These are phyloP conservation scores for Erythrolamprus reginae DNA, from an alignment of 2,113 vertebrate genomes.

Conservation along the genomic window DNA sequence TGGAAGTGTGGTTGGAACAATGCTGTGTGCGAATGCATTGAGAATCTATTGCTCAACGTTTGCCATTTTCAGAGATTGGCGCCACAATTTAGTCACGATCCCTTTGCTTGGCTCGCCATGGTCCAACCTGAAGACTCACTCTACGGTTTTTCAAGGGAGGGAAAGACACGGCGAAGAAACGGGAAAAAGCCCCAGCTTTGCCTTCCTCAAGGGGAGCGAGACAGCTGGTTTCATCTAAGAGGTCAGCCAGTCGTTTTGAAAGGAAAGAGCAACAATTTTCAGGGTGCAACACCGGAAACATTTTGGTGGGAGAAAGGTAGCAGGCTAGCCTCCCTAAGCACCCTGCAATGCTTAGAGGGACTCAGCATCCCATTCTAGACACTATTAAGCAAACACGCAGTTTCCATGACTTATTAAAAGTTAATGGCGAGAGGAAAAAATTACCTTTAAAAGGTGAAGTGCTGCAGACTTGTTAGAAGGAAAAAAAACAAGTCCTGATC, in stretches of 20 bases:
- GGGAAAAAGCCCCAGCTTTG: neutral
- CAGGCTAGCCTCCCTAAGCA: constrained; percentile 25
- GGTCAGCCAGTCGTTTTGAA: neutral
- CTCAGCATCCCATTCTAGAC: constrained; percentile 55
- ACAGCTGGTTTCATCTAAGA: neutral
- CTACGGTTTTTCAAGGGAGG: neutral
- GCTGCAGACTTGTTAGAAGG: constrained; percentile 49
- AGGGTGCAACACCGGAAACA: constrained; percentile 25
- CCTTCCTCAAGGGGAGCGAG: neutral
- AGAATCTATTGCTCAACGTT: constrained; percentile 33
- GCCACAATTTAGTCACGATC: constrained; percentile 34
- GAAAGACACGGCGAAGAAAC: neutral
- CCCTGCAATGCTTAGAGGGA: constrained; percentile 54
- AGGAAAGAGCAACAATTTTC: neutral
- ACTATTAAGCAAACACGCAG: constrained; percentile 51
- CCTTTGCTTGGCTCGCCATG: neutral
- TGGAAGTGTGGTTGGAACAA: constrained; percentile 29
- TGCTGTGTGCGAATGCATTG: too few relatives aligned
- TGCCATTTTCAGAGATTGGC: constrained; percentile 37
- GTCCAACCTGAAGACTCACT: neutral
- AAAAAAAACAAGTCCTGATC: constrained; percentile 14
- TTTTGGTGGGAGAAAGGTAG: constrained; percentile 8
- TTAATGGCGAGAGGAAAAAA: constrained; percentile 58
- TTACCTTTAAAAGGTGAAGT: constrained; percentile 64
- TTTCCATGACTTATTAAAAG: constrained; percentile 68